Evolutionary conservation across 37 sponge, comb jelly and placozoan species (phyloP), one percentile per base, ranked within the genome.

Genomic region (Spongilla lacustris): DNA sequence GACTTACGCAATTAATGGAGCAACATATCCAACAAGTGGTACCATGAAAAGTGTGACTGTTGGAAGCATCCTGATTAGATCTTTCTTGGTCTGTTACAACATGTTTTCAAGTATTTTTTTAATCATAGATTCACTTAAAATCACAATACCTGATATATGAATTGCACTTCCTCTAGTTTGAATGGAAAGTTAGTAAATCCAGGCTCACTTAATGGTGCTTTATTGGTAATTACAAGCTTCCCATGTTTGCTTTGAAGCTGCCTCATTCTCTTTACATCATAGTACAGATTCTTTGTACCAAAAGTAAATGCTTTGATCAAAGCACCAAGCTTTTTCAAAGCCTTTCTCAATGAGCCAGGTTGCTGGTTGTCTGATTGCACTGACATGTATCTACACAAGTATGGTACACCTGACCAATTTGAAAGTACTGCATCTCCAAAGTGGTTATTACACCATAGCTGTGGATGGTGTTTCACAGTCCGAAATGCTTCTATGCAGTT

Each of bases 1-100:
- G 27, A 84, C 93, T 89, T 69, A 93, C 93, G 83, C 93, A 11
- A 93, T 14, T 27, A 93, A 25, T 48, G 92, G 93, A 27, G 76
- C 91, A 33, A 87, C 41, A 69, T 94, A 94, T 17, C 94, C 94
- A 0, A 94, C 22, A 29, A 94, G 68, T 6, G 94, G 94, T 26
- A 94, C 82, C 37, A 82, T 90, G 41, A 94, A 94, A 5, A 94
- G 49, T 13, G 77, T 66, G 0, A 94, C 31, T 6, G 83, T 66
- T 5, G 94, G 91, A 12, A 90, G 85, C 72, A 87, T 81, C 69
- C 75, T 94, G 38, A 17, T 67, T 38, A 94, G 36, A 80, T 94
- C 89, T 35, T 69, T 74, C 6, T 50, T 50, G 21, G 81, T 88
- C 93, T 92, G 50, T 32, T 4, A 17, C 12, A 25, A 68, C 72